Conservation (phyloP, 1,140 invertebrate species). For the Drosophila albomicans region DNA sequence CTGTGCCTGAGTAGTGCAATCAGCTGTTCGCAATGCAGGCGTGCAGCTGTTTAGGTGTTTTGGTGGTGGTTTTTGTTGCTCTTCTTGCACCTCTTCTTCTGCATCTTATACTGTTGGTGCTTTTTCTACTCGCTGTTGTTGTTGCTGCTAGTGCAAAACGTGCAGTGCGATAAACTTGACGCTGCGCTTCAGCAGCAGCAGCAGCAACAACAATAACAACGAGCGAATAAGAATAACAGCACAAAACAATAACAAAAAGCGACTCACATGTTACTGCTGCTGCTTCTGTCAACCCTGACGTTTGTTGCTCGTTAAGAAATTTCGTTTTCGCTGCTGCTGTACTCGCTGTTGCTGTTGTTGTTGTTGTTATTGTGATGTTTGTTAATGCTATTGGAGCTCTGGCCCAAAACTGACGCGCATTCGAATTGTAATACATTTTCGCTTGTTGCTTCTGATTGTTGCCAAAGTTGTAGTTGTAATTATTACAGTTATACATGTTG, state of each 20-base stretch:
- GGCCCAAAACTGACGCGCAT: conserved; percentile 49
- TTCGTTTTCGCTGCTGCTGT: conserved; percentile 19
- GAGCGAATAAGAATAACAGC: conserved; percentile 21
- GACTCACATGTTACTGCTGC: conserved; percentile 65
- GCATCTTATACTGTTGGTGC: too few species aligned
- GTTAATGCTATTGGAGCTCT: conserved; percentile 12
- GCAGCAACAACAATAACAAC: conserved; percentile 31
- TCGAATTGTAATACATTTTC: conserved; percentile 70
- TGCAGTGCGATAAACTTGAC: conserved; percentile 32
- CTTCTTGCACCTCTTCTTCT: neutral
- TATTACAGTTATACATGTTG: conserved; percentile 21
- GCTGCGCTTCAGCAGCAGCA: conserved; percentile 31
- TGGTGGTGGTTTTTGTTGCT: conserved; percentile 11
- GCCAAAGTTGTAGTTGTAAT: conserved; percentile 12
- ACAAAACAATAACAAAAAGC: conserved; percentile 48
- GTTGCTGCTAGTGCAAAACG: conserved; percentile 33
- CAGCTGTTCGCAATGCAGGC: conserved; percentile 53
- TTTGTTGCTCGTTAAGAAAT: conserved; percentile 10
- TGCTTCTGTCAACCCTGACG: conserved; percentile 17
- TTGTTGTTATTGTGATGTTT: conserved; percentile 9
- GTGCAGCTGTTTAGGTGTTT: conserved; percentile 52
- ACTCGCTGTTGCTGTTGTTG: conserved; percentile 20
- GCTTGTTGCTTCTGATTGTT: conserved; percentile 23
- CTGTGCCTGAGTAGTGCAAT: conserved; percentile 45
- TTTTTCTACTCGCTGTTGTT: conserved; percentile 4